Percentiles rank a stretch among this genome's conserved stretches.
Evolutionary conservation across 2,797 vertebrate species (phyloP).

Genomic region (Dicrostonyx torquatus): DNA sequence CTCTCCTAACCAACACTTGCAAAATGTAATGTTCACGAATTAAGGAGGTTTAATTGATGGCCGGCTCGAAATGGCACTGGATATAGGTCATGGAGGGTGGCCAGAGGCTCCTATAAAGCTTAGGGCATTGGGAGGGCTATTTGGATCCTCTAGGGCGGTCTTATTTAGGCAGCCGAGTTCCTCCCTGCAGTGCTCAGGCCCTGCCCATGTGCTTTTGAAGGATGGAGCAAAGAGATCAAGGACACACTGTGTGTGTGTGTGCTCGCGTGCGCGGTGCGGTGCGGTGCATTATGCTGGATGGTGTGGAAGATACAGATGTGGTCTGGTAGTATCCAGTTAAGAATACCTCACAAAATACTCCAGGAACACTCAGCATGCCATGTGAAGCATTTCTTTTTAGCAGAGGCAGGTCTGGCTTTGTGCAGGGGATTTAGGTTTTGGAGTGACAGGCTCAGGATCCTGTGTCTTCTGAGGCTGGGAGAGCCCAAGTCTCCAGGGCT

Average conservation of each 20-base stretch:
- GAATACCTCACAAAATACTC: background rate
- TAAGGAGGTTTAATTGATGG: background rate
- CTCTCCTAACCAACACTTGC: background rate
- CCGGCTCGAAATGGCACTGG: constrained; percentile 1
- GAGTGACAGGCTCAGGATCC: constrained; percentile 62
- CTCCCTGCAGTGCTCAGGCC: background rate
- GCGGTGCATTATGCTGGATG: background rate
- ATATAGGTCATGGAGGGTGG: background rate
- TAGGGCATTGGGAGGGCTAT: background rate
- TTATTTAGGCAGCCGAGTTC: background rate
- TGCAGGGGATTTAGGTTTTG: constrained; percentile 25
- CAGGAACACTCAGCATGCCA: background rate
- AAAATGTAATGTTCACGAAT: background rate
- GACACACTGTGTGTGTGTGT: background rate
- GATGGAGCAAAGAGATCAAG: background rate
- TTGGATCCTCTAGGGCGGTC: background rate
- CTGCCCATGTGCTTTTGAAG: background rate
- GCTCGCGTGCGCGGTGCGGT: background rate
- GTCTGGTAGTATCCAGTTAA: background rate
- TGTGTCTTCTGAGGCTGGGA: constrained; percentile 18
- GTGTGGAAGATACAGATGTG: background rate
- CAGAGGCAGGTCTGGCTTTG: constrained; percentile 36
- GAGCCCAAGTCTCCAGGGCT: constrained; percentile 58
- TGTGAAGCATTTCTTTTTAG: background rate
- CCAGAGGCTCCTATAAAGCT: background rate